Conservation (phyloP, 2,797 vertebrate genomes). For the Parambassis ranga region DNA sequence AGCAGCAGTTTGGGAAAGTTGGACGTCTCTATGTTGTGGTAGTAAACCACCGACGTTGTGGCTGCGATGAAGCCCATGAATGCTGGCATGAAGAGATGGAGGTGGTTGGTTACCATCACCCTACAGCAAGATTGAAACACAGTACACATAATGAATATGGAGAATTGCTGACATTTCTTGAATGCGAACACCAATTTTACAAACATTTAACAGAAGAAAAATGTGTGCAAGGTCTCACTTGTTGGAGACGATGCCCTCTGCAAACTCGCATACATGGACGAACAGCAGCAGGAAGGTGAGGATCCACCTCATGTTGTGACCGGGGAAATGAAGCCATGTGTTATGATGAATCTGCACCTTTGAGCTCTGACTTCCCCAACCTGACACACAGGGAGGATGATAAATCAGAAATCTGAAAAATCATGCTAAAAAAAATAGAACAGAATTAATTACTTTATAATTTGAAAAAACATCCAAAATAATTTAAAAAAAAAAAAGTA, state of each 20-base stretch:
- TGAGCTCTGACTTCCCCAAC: conserved; percentile 98
- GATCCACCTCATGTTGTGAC: conserved; percentile 97
- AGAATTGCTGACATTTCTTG: too few species aligned
- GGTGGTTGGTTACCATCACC: conserved; percentile 81
- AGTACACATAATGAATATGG: neutral
- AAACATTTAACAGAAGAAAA: neutral
- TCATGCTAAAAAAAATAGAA: neutral
- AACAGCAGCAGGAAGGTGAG: conserved; percentile 95
- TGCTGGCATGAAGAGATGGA: conserved; percentile 95
- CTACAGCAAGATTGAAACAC: conserved; percentile 59
- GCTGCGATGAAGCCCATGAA: conserved; percentile 96
- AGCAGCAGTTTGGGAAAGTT: conserved; percentile 97
- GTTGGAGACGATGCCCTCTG: conserved; percentile 93
- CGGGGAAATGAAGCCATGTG: conserved; percentile 98
- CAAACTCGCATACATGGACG: conserved; percentile 96
- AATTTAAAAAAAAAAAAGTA: too few species aligned
- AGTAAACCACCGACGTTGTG: conserved; percentile 96
- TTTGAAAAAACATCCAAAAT: too few species aligned
- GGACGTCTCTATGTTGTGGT: conserved; percentile 98
- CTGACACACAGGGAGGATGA: conserved; percentile 61
- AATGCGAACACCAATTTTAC: too few species aligned
- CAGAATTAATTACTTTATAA: too few species aligned
- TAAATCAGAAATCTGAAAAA: neutral
- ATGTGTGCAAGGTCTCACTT: conserved; percentile 78
- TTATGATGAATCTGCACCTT: conserved; percentile 99